These are phyloP conservation scores for Aldrovandia affinis DNA, from an alignment of 2,797 vertebrate genomes.

Conservation along the genomic window DNA sequence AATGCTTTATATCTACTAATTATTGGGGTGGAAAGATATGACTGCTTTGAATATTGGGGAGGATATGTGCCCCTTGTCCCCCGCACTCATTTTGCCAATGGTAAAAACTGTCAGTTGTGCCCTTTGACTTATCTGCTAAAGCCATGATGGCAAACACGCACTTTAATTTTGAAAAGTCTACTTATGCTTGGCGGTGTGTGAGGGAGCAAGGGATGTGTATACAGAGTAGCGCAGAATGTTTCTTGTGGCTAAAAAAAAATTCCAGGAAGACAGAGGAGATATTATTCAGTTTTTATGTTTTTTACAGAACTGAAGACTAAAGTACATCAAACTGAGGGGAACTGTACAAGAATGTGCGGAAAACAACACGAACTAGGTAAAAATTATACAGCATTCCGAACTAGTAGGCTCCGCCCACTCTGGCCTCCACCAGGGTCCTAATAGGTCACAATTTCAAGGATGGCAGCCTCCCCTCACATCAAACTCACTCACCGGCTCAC, in stretches of 20 bases:
- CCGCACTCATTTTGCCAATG: too few species aligned
- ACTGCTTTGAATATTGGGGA: too few species aligned
- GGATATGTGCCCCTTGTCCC: too few species aligned
- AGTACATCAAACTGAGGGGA: constrained; percentile 70
- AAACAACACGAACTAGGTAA: constrained; percentile 69
- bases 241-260: neutral
- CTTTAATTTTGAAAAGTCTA: neutral
- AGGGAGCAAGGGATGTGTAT: neutral
- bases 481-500: constrained; percentile 60
- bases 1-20: too few species aligned
- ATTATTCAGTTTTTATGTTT: constrained; percentile 64
- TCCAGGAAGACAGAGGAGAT: constrained; percentile 39
- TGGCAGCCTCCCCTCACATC: constrained; percentile 62
- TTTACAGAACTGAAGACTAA: constrained; percentile 74
- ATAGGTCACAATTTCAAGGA: constrained; percentile 64
- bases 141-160: neutral
- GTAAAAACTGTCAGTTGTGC: neutral
- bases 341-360: constrained; percentile 70
- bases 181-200: neutral
- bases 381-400: constrained; percentile 72
- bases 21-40: too few species aligned
- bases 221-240: neutral
- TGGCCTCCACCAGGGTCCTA: constrained; percentile 61
- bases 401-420: constrained; percentile 46
- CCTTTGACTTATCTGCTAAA: neutral